Base-by-base conservation (phyloP, 2,113 vertebrate species). In the Myrmecobius fasciatus region DNA sequence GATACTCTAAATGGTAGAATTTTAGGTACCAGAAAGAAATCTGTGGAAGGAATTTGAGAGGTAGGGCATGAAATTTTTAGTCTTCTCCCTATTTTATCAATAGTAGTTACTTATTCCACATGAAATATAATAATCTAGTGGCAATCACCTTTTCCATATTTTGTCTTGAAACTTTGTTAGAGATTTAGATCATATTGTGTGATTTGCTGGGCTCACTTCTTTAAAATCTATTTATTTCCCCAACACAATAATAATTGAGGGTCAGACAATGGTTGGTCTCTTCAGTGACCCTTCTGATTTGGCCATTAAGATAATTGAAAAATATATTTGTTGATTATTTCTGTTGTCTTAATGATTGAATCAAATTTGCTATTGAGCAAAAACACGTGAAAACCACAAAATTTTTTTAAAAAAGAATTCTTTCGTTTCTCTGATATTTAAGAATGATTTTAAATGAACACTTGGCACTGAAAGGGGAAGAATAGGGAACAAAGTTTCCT, bases 381-480 rank as follows among this genome's bases (percentile, higher is more conserved):
- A 92, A 3, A 46, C 49, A 36, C 53, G 46, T 31, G 51, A 91
- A 93, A 96, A 83, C 31, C 92, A 46, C 24, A 92, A 95, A 95
- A 96, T 52, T 52, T 25, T n/a, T 91, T 25, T 90, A 94, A 96
- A 94, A 94, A 89, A 43, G 94, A 91, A 95, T 95, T 95, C 93
- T 94, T 92, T 92, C 92, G 53, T 90, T 53, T 83, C 89, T 49
- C 47, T 89, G 95, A 46, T 94, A 56, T 95, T 96, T 95, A 53
- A 53, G 10, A 36, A 49, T 95, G 83, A 94, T 95, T 97, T 92
- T 97, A 96, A 97, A 95, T 95, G 95, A 43, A 60, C 67, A 52
- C 90, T 96, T 95, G 92, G 92, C 93, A 54, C 22, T 52, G 53
- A 93, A 92, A 92, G 26, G 22, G 46, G 48, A 96, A 95, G 96